Base-by-base conservation (phyloP, 2,797 vertebrate genomes). In the Argentina silus region DNA sequence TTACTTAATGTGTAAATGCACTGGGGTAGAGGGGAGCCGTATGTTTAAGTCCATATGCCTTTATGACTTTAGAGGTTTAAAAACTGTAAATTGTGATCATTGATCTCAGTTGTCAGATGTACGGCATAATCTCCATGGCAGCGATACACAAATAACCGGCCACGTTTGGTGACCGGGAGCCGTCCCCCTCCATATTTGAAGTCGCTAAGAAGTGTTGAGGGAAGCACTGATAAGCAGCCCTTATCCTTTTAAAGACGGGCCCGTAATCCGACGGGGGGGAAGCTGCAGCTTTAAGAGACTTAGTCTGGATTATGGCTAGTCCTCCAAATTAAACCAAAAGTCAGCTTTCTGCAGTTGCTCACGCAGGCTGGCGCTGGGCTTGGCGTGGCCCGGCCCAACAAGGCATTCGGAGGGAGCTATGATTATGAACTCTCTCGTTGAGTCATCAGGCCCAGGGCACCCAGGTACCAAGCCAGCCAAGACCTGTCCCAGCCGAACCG, bases 301-400 rank as follows among this genome's bases (percentile, higher is more conserved):
- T 93, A 92, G 88, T 90, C 90, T 91, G 94, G 93, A 94, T 94
- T 94, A 94, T 85, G 89, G 87, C 92, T 93, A 92, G 94, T 92
- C 91, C 87, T 93, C 90, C 86, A 95, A 95, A 94, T 95, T 94
- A 93, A 95, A 94, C 92, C 90, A 90, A 93, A 94, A 93, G 91
- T 93, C 92, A 89, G 83, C 89, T 93, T 92, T 92, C 88, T 83
- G 89, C 84, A 85, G 89, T 92, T 92, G 91, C 93, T 93, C 91
- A 92, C 93, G 89, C 89, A 91, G 90, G 85, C 89, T 91, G 91
- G 87, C 79, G 79, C 89, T 83, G 88, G 89, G 88, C 89, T 88
- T 84, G 87, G 90, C 87, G 88, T 84, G 76, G 79, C 47, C 75
- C 73, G 81, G 7, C 78, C 74, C 65, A 90, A 88, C 87, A 87